Evolutionary conservation across 1,140 invertebrate genomes (phyloP).

Genomic region (Lamellibrachia luymesi): DNA sequence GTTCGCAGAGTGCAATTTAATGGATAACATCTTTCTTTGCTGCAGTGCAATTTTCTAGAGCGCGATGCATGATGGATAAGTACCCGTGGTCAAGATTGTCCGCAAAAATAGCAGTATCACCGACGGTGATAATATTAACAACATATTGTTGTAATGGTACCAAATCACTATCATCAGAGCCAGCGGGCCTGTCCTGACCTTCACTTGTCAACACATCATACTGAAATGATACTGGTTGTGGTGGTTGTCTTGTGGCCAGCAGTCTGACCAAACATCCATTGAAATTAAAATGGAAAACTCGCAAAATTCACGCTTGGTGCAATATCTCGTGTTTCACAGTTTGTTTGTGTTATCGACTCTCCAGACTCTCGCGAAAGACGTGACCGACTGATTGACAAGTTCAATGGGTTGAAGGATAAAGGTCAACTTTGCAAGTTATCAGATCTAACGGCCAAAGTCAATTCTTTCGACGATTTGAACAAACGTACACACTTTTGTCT

Average conservation of each 20-base stretch:
- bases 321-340: too few relatives aligned
- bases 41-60: not conserved
- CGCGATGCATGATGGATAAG: not conserved
- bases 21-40: not conserved
- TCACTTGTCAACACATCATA: not conserved
- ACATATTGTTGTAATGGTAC: not conserved
- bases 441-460: too few relatives aligned
- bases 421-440: too few relatives aligned
- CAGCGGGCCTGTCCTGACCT: not conserved
- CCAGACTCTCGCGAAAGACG: too few relatives aligned
- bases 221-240: not conserved
- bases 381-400: too few relatives aligned
- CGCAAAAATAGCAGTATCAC: not conserved
- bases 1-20: not conserved
- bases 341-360: too few relatives aligned
- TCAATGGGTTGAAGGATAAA: too few relatives aligned
- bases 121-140: not conserved
- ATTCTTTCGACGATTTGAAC: too few relatives aligned
- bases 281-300: too few relatives aligned
- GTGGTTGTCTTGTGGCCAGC: not conserved
- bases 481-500: too few relatives aligned
- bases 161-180: not conserved
- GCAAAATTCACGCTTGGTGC: too few relatives aligned
- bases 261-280: too few relatives aligned
- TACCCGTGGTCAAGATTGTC: not conserved